A percentile compares a stretch with the other conserved stretches of the same genome.
Evolutionary conservation across 2,888 invertebrate genomes (phyloP).

Genomic region (Mantis religiosa): DNA sequence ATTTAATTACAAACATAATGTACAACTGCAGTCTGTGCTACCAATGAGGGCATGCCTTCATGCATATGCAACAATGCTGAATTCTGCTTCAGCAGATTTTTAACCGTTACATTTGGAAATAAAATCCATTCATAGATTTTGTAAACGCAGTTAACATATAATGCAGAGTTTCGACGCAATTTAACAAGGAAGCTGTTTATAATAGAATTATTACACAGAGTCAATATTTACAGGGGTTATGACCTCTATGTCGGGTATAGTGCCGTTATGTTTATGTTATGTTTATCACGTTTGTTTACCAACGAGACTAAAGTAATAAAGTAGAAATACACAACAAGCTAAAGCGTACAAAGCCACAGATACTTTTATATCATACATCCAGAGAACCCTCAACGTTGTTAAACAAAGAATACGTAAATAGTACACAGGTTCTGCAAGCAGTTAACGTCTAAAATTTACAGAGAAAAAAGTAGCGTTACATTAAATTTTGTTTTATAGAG

Average conservation of each 20-base stretch:
- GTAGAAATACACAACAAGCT: not conserved
- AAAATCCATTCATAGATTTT: not conserved
- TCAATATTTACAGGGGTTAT: not conserved
- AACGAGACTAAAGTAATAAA: not conserved
- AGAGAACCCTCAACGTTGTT: not conserved
- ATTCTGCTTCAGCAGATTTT: too few species aligned
- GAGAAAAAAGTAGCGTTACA: not conserved
- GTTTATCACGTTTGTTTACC: not conserved
- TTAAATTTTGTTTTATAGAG: not conserved
- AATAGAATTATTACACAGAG: not conserved
- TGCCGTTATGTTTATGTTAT: not conserved
- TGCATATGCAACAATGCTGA: too few species aligned
- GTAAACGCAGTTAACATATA: not conserved
- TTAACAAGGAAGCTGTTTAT: not conserved
- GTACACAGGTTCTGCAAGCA: not conserved
- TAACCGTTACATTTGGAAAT: not conserved
- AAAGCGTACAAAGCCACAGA: not conserved
- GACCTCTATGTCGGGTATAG: not conserved
- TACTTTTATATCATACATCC: not conserved
- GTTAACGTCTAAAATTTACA: not conserved
- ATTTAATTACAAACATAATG: too few species aligned
- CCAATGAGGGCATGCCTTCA: too few species aligned
- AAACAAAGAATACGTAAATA: not conserved
- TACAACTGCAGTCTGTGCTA: too few species aligned
- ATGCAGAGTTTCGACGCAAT: not conserved